Evolutionary conservation across 2,113 vertebrate genomes (phyloP).

Genomic region (Nannospalax galili): DNA sequence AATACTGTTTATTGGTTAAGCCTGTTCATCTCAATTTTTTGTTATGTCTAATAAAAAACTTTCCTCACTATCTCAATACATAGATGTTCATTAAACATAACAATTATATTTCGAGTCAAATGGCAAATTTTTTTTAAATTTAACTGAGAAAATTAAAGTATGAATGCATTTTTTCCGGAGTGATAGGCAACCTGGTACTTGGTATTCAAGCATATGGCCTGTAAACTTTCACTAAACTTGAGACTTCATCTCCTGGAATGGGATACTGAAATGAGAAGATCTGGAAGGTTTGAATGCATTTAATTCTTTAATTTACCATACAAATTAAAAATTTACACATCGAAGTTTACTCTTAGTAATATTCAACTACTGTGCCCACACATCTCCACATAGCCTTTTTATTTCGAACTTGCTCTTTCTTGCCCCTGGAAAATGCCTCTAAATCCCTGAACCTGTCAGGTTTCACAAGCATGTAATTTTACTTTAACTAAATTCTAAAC

Average conservation of each 20-base stretch:
- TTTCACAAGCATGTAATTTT: slow-evolving; percentile 71
- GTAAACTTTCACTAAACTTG: slow-evolving; percentile 43
- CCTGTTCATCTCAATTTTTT: not conserved
- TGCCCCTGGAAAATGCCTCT: slow-evolving; percentile 62
- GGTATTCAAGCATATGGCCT: not conserved
- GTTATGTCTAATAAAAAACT: not conserved
- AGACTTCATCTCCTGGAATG: slow-evolving; percentile 53
- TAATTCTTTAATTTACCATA: slow-evolving; percentile 64
- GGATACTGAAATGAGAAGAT: slow-evolving; percentile 43
- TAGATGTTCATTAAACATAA: not conserved
- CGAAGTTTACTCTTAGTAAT: slow-evolving; percentile 40
- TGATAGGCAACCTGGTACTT: not conserved
- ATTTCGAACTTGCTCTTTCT: not conserved
- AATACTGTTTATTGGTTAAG: not conserved
- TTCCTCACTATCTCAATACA: not conserved
- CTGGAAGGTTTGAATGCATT: slow-evolving; percentile 40
- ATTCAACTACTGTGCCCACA: not conserved
- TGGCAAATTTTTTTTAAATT: slow-evolving; percentile 10
- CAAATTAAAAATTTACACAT: slow-evolving; percentile 65
- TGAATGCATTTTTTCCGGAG: slow-evolving; percentile 5
- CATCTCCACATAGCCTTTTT: not conserved
- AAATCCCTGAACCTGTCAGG: slow-evolving; percentile 62
- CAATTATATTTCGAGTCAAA: slow-evolving; percentile 39
- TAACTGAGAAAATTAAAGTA: slow-evolving; percentile 4
- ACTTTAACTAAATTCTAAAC: slow-evolving; percentile 74